Percentiles rank a stretch among this genome's conserved stretches.
Evolutionary conservation across 2,888 invertebrate species (phyloP).

Genomic region (Alloscopus bannaensis): DNA sequence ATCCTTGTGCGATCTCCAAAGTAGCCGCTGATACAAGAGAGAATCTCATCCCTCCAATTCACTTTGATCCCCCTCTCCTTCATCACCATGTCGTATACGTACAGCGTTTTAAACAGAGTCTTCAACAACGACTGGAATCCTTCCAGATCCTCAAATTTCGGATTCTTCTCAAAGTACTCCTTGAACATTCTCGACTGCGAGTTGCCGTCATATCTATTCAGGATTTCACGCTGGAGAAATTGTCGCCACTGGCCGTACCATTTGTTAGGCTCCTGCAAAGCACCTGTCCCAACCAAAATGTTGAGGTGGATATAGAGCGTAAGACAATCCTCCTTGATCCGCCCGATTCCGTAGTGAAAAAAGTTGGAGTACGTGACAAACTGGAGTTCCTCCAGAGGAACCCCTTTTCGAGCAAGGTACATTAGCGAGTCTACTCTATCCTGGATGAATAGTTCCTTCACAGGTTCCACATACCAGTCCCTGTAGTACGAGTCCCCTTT

Average conservation of each 20-base stretch:
- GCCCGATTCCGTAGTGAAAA: slow-evolving; percentile 45
- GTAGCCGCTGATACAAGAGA: slow-evolving; percentile 9
- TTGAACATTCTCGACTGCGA: slow-evolving; percentile 30
- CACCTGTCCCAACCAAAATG: slow-evolving; percentile 17
- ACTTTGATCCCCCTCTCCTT: slow-evolving; percentile 15
- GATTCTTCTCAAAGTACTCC: slow-evolving; percentile 42
- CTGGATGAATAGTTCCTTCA: slow-evolving; percentile 44
- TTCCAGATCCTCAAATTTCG: slow-evolving; percentile 40
- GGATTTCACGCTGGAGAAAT: slow-evolving; percentile 37
- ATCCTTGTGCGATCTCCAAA: slow-evolving; percentile 2
- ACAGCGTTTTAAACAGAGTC: slow-evolving; percentile 35
- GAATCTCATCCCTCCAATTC: slow-evolving; percentile 30
- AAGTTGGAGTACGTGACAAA: slow-evolving; percentile 48
- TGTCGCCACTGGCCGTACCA: slow-evolving; percentile 35
- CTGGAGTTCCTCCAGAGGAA: slow-evolving; percentile 26
- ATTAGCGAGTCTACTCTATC: slow-evolving; percentile 32
- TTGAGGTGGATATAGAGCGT: slow-evolving; percentile 49
- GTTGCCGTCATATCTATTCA: slow-evolving; percentile 36
- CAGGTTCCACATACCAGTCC: slow-evolving; percentile 8
- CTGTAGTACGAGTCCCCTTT: not conserved
- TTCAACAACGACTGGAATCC: slow-evolving; percentile 28
- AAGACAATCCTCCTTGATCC: slow-evolving; percentile 47
- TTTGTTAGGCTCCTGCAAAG: slow-evolving; percentile 2
- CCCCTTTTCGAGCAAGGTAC: slow-evolving; percentile 19
- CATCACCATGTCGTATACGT: slow-evolving; percentile 48